phyloP scores from a whole-genome alignment of 2,113 vertebrate species.

The Canis aureus region DNA sequence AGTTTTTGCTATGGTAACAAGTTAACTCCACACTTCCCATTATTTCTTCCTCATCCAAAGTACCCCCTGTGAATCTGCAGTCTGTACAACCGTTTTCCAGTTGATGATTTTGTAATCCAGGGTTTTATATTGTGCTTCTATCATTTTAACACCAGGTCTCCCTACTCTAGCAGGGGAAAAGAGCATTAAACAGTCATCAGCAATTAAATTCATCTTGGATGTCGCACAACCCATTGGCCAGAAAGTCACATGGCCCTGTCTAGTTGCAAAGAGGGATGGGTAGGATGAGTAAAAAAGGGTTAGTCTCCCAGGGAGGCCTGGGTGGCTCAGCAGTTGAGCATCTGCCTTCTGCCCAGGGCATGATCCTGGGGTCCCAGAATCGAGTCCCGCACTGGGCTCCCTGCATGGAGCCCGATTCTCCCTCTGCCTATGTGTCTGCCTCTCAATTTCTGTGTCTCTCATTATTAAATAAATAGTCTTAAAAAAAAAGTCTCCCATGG shows the following conservation, averaged over 20 bases:
- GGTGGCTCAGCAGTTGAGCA: no score
- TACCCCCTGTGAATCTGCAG: neutral
- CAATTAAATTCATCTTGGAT: neutral
- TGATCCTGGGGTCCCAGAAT: no score
- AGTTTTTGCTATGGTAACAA: neutral
- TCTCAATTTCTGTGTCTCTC: no score
- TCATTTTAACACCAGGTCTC: conserved; percentile 3
- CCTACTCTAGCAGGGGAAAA: neutral
- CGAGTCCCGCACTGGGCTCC: no score
- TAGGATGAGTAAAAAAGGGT: neutral
- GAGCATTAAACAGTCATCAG: neutral
- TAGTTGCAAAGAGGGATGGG: neutral
- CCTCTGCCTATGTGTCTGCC: no score
- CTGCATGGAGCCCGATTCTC: no score
- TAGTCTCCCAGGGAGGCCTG: neutral
- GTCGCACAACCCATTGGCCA: neutral
- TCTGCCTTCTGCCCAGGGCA: no score
- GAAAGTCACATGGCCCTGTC: neutral
- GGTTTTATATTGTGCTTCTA: neutral
- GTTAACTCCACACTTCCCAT: neutral
- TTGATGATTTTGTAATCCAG: neutral
- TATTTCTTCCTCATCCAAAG: conserved; percentile 15
- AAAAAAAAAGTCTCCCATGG: no score
- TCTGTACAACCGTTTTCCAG: conserved; percentile 25
- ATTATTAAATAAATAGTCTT: no score